Conservation (phyloP, 2,113 vertebrate genomes). For the Anarhynchus alexandrinus region DNA sequence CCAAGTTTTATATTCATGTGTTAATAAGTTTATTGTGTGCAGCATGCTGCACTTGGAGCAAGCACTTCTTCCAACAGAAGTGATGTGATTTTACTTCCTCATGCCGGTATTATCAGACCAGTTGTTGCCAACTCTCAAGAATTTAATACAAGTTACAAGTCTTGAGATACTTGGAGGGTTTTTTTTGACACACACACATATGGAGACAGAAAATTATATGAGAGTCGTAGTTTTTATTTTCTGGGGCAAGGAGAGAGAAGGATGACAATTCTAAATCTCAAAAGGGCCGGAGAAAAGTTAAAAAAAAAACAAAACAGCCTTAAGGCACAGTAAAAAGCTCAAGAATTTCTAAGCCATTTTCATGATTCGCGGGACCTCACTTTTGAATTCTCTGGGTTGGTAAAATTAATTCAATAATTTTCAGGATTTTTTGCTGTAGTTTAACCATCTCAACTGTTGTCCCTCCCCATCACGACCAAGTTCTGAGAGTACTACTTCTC, state of each 20-base stretch:
- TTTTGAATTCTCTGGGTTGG: not conserved
- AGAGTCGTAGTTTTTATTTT: not conserved
- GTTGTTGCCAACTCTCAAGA: not conserved
- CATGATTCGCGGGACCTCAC: not conserved
- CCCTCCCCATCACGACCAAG: not conserved
- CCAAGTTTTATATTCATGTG: not conserved
- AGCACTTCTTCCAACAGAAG: not conserved
- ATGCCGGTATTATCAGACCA: not conserved
- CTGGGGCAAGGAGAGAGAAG: not conserved
- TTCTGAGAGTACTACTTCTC: not conserved
- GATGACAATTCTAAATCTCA: not conserved
- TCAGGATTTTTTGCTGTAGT: not conserved
- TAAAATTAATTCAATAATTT: not conserved
- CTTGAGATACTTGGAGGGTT: not conserved
- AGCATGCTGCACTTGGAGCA: not conserved
- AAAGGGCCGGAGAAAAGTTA: not conserved
- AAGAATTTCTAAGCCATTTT: not conserved
- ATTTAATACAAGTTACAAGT: not conserved
- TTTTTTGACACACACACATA: not conserved
- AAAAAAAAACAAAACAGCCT: not conserved
- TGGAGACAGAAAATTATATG: not conserved
- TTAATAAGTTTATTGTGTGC: not conserved
- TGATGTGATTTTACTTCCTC: not conserved
- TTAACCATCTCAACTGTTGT: not conserved
- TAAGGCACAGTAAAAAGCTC: not conserved